Evolutionary conservation across 2,113 vertebrate genomes (phyloP).

Genomic region (Dascyllus trimaculatus): DNA sequence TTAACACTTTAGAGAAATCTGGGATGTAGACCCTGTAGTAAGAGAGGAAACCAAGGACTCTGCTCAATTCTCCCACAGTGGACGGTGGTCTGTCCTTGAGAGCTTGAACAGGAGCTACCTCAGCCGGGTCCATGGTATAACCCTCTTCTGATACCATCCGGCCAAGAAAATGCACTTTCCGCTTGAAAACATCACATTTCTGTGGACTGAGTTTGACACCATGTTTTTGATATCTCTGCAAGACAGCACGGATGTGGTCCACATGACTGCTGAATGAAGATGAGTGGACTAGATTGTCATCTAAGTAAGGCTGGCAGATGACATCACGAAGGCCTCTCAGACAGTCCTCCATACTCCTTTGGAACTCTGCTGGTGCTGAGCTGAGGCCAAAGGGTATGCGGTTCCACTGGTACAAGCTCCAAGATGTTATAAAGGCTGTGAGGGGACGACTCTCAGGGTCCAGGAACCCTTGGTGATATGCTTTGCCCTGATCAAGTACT

Average conservation of each 20-base stretch:
- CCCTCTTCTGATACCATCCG: background rate
- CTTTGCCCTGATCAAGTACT: no score
- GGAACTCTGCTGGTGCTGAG: no score
- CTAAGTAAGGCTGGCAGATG: background rate
- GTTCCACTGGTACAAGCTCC: no score
- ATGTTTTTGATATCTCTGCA: conserved; percentile 19
- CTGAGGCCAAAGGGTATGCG: no score
- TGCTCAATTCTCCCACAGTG: background rate
- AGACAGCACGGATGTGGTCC: background rate
- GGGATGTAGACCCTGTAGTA: background rate
- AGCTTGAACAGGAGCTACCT: conserved; percentile 1
- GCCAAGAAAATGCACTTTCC: background rate
- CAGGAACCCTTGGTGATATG: no score
- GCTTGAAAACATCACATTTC: conserved; percentile 21
- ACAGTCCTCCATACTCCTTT: no score
- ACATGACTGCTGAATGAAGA: conserved; percentile 11
- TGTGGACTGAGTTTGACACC: conserved; percentile 1
- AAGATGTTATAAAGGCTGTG: no score
- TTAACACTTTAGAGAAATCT: background rate
- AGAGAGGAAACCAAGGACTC: background rate
- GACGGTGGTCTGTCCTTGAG: background rate
- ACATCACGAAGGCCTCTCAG: background rate
- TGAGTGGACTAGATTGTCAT: background rate
- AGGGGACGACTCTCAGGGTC: no score
- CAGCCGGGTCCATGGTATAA: background rate